Base-by-base conservation (phyloP, 2,888 invertebrate genomes). In the Athrips mouffetella region DNA sequence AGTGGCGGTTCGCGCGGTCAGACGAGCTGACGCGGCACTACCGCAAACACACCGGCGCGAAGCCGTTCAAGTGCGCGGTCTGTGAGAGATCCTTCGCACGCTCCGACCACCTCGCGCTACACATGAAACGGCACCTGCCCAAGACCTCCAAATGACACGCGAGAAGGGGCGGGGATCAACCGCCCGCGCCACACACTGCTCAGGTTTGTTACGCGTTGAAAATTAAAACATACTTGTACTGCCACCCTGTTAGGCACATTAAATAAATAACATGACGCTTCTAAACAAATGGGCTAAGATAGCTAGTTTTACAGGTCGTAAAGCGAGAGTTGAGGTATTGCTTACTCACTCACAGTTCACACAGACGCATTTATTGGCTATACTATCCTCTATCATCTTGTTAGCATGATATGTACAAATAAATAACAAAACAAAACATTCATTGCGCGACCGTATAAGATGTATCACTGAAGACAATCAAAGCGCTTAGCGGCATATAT, bases 11-110 rank as follows among this genome's bases (percentile, higher is more conserved):
- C 80, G 98, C 98, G 49, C 91, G 98, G 53, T 97, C 97, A 39
- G 98, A 98, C 88, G 98, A 98, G 89, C 89, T 98, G 76, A 98
- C 98, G 51, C 94, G 98, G 63, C 98, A 98, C 81, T 98, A 97
- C 89, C 92, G 98, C 71, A 98, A 98, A 85, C 98, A 98, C 88
- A 98, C 98, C 0, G 98, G 98, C 25, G 97, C 97, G 51, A 98
- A 98, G 80, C 98, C 98, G 23, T 98, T 98, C 91, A 97, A 98
- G 80, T 98, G 98, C 77, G 93, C 94, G 57, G 96, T 96, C 49
- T 98, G 98, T 81, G 97, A 98, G 79, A 91, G 98, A 44, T 97
- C 97, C 54, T 98, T 98, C 86, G 97, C 98, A 46, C 90, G 98
- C 54, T 97, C 97, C 55, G 98, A 98, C 88, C 98, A 98, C 86